Evolutionary conservation across 2,888 invertebrate genomes (phyloP), one percentile per base, ranked within the genome.

Genomic region (Scaptomyza polygonia): DNA sequence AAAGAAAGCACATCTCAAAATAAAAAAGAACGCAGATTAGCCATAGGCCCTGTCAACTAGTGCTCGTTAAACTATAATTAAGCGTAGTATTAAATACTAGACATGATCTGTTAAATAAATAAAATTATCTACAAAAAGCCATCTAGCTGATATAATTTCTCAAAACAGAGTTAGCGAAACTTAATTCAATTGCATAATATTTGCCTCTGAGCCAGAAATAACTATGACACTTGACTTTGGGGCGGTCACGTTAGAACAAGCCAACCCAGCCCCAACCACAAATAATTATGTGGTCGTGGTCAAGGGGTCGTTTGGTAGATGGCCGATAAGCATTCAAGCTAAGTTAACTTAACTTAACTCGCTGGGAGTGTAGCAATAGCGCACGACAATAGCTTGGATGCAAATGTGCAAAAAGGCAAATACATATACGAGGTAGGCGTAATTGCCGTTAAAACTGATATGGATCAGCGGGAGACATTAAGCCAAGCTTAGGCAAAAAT

Each of bases 301-400:
- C 75, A 76, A 82, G 59, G 72, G 77, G 70, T 58, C 67, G 68
- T 66, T 83, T 83, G 49, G 54, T 67, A 80, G 81, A 82, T 82
- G 77, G 44, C 29, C 69, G 81, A 82, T 82, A 82, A 39, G 39
- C 39, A 16, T 39, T 3, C 32, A 36, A 36, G 49, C 34, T 47
- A 42, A 58, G 54, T 52, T 58, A 51, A 62, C 32, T 61, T 49
- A 36, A 36, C 40, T 48, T 34, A 49, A 36, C 49, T 44, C 45
- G 48, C 59, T 51, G 54, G 48, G 45, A 34, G 48, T 61, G 49
- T 25, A 36, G 25, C 49, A 42, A 64, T 43, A 30, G 54, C 16
- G 56, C 68, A 73, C 67, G 76, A 62, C 40, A 62, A 55, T 47
- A 52, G 67, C 71, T 68, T 67, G 36, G 43, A 67, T 61, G 65